Percentiles rank a stretch among this genome's conserved stretches.
phyloP scores from a whole-genome alignment of 2,797 vertebrate genomes.

The Propithecus deckenii region DNA sequence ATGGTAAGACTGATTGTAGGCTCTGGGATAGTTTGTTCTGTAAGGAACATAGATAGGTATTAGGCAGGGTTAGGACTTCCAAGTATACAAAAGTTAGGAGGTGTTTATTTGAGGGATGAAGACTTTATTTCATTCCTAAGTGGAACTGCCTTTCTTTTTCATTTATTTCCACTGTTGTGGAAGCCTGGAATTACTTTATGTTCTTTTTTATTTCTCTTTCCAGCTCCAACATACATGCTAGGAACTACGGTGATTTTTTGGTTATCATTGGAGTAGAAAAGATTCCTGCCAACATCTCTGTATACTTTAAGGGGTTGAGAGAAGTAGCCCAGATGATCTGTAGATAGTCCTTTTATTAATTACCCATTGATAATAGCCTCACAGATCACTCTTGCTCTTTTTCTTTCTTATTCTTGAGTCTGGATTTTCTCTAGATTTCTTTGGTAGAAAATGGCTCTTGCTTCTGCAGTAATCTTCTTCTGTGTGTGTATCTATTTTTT shows the following conservation, averaged over 20 bases:
- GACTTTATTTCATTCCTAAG: not conserved
- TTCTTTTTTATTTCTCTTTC: not conserved
- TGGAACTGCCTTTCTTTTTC: not conserved
- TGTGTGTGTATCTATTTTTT: not conserved
- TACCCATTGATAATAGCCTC: not conserved
- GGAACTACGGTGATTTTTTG: not conserved
- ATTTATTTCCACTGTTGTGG: not conserved
- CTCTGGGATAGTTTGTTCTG: not conserved
- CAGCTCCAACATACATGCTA: not conserved
- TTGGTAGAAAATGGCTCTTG: not conserved
- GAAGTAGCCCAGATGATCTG: not conserved
- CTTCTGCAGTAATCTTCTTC: not conserved
- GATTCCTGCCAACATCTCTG: not conserved
- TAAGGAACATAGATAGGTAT: not conserved
- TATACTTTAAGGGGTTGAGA: not conserved
- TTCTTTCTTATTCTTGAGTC: not conserved
- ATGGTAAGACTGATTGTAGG: not conserved
- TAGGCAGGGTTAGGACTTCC: not conserved
- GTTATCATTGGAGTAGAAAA: not conserved
- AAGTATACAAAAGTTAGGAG: not conserved
- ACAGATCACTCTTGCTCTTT: not conserved
- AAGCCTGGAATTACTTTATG: not conserved
- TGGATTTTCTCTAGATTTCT: not conserved
- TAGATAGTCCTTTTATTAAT: not conserved
- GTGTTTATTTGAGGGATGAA: not conserved